These are phyloP conservation scores for Pristionchus fissidentatus DNA, from an alignment of 2,888 invertebrate species.

Conservation along the genomic window DNA sequence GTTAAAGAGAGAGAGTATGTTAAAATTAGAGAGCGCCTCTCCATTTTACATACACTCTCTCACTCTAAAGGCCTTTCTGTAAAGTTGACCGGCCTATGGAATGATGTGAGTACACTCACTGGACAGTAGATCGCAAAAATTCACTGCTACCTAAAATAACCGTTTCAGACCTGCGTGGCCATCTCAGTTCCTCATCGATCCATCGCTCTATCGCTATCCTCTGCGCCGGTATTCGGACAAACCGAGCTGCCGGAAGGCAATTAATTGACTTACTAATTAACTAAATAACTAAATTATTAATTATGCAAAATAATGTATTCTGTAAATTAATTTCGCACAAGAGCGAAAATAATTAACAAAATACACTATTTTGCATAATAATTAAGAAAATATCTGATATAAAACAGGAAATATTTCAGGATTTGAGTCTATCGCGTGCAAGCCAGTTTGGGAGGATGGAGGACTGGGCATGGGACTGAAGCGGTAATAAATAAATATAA, in stretches of 20 bases:
- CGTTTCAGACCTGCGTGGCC: not conserved
- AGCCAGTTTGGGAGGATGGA: conserved; percentile 72
- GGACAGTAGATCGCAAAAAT: not conserved
- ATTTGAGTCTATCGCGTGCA: conserved; percentile 61
- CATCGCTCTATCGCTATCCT: not conserved
- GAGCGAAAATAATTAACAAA: no score
- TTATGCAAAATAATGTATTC: not conserved
- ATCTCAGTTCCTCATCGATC: conserved; percentile 3
- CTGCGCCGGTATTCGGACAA: not conserved
- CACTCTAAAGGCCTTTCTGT: no score
- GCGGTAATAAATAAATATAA: conserved; percentile 54
- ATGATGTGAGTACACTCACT: no score
- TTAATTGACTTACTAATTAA: no score
- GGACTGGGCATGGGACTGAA: conserved; percentile 61
- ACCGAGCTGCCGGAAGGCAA: not conserved
- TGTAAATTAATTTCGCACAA: no score
- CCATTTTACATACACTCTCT: no score
- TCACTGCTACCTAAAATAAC: not conserved
- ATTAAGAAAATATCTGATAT: not conserved
- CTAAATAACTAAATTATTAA: no score
- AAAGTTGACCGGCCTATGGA: no score
- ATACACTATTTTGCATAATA: no score
- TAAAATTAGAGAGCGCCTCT: no score
- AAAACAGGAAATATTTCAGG: not conserved
- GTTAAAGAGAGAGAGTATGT: no score